A percentile compares a stretch with the other conserved stretches of the same genome.
Conservation (phyloP, 2,888 invertebrate genomes). For the Drosophila nigricruria region DNA sequence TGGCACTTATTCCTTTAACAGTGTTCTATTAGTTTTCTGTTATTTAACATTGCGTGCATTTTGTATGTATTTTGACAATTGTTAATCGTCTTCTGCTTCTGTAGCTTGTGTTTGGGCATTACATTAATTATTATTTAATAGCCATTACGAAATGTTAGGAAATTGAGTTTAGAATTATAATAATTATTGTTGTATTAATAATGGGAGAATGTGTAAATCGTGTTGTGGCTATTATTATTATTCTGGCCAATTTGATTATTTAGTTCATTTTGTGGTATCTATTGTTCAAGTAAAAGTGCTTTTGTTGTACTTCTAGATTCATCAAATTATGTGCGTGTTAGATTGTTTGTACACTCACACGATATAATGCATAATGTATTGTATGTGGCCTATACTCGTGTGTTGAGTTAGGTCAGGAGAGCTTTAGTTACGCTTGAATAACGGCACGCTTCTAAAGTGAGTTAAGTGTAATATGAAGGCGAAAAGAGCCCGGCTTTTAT, state of each 20-base stretch:
- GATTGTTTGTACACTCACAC: neutral
- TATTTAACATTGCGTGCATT: conserved; percentile 10
- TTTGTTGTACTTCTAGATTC: conserved; percentile 8
- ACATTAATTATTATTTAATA: neutral
- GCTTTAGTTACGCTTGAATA: conserved; percentile 43
- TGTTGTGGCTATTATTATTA: neutral
- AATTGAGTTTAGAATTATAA: conserved; percentile 2
- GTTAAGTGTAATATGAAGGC: neutral
- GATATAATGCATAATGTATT: conserved; percentile 7
- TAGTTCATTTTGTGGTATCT: neutral
- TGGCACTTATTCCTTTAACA: neutral
- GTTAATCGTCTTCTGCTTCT: neutral
- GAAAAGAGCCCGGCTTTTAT: neutral
- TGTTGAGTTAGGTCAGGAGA: conserved; percentile 67
- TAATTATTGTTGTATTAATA: neutral
- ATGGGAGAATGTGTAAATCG: neutral
- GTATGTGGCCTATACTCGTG: conserved; percentile 15
- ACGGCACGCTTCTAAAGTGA: conserved; percentile 16
- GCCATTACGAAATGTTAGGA: neutral
- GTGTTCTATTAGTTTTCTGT: neutral
- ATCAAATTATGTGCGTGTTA: neutral
- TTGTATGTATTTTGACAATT: neutral
- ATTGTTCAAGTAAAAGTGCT: neutral
- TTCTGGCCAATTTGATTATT: neutral
- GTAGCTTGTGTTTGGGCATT: neutral